These are phyloP conservation scores for Stegostoma tigrinum DNA, from an alignment of 2,113 vertebrate species.

Conservation along the genomic window DNA sequence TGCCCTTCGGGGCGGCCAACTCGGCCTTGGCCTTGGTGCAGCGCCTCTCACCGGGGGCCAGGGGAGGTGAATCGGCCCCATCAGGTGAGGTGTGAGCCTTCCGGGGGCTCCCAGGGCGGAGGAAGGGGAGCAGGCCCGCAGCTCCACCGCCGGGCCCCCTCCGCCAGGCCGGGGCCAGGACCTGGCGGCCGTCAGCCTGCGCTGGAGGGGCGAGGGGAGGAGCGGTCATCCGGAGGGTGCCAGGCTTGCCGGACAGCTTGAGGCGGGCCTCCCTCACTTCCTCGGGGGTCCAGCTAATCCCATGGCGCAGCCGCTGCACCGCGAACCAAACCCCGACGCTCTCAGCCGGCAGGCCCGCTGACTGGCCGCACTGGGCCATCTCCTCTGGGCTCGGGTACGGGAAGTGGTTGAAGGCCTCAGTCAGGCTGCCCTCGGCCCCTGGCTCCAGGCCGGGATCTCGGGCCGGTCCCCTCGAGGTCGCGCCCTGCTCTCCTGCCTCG, in stretches of 20 bases:
- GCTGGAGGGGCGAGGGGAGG: constrained; percentile 40
- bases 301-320: constrained; percentile 82
- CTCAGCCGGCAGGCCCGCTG: constrained; percentile 71
- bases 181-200: constrained; percentile 43
- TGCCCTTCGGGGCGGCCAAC: constrained; percentile 57
- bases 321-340: constrained; percentile 88
- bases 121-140: constrained; percentile 38
- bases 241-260: constrained; percentile 53
- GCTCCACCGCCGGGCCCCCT: background rate
- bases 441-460: constrained; percentile 60
- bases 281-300: constrained; percentile 85
- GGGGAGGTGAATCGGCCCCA: constrained; percentile 41
- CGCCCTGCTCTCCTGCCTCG: constrained; percentile 33
- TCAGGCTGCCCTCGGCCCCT: constrained; percentile 68
- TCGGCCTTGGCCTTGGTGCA: constrained; percentile 66
- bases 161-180: background rate
- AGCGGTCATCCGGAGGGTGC: constrained; percentile 44
- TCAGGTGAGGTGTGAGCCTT: constrained; percentile 22
- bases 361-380: constrained; percentile 64
- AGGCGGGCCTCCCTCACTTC: constrained; percentile 79
- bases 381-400: constrained; percentile 78
- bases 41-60: constrained; percentile 50
- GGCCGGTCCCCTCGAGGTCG: constrained; percentile 37
- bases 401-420: constrained; percentile 78
- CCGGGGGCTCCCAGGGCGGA: constrained; percentile 43